Base-by-base conservation (phyloP, 2,113 vertebrate genomes). In the Rhea americana region DNA sequence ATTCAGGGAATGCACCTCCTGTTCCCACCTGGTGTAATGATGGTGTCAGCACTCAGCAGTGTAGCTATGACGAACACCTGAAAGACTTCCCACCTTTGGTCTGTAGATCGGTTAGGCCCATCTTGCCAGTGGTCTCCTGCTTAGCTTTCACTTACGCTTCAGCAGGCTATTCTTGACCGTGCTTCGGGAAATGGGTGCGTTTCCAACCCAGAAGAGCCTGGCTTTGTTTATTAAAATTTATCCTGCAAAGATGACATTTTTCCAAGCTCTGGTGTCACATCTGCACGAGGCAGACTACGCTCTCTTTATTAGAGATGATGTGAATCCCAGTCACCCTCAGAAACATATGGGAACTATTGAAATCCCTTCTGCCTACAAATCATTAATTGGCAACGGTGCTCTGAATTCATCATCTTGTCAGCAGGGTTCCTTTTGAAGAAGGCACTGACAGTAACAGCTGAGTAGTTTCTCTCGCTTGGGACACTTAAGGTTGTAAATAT, bases 351-450 rank as follows among this genome's bases (percentile, higher is more conserved):
- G 84, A 94, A 55, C 88, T 88, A 93, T 87, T 93, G 90, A 91
- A 95, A 91, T 90, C 91, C 74, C 86, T 96, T 93, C 83, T 95
- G 94, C 93, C 92, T 94, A 88, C 94, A 95, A 94, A 94, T 95
- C 92, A 89, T 93, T 96, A 95, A 95, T 93, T 96, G 95, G 82
- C 78, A 92, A 37, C 21, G 8, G 91, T 91, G 68, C 84, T 94
- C 73, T 85, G 89, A 94, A 96, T 96, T 91, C 90, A 93, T 97
- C 84, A 94, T 95, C 88, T 95, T 96, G 95, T 95, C 95, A 95
- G 71, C 92, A 70, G 91, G 84, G 80, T 87, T 92, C 78, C 91
- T 95, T 89, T 87, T 93, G 86, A 87, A 91, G 90, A 87, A 94
- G 82, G 63, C 78, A 93, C 73, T 84, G 91, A 76, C 90, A 93